Evolutionary conservation across 2,113 vertebrate species (phyloP), one percentile per base, ranked within the genome.

Genomic region (Polypterus bichir): DNA sequence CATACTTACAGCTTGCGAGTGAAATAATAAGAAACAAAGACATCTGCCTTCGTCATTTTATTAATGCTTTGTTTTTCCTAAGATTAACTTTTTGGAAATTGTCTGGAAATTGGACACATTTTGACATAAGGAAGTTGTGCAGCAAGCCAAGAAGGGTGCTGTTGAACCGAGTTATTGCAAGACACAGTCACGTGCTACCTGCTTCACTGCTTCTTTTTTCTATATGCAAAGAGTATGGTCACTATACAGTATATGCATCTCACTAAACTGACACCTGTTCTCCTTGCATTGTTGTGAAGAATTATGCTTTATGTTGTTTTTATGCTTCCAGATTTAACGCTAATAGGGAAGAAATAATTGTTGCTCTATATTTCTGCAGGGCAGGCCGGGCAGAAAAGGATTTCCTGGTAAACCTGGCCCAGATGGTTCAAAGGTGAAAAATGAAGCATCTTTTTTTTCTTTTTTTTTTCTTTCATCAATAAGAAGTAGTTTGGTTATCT

Each of bases 381-480:
- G 95, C 60, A 81, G 80, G 59, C 77, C 84, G 56, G 93, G 95
- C 61, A 80, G 86, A 69, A 90, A 88, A 70, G 95, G 95, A 52
- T 94, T 96, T 80, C 81, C 87, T 3, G 95, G 95, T 62, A 89
- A 80, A 60, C 73, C 84, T 3, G 95, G 95, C 59, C 80, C 79
- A 0, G 88, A 92, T 3, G 95, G 94, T 69, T 47, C 75, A 6
- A 98, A 96, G 91, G 95, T 97, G 67, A 89, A 78, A 61, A 63
- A 63, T 64, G 44, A 0, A 27, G 27, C 27, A 27, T 27, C 27
- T 27, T 27, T 27, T 27, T 27, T 27, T 27, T 27, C 2, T 1
- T 27, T 27, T 27, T 27, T 27, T 27, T 27, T 27, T 27, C 27
- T 27, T 27, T 27, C 27, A 1, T 27, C 27, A 27, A 27, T 27